A percentile compares a stretch with the other conserved stretches of the same genome.
phyloP scores from a whole-genome alignment of 1,140 invertebrate species.

The Drosophila dunni region DNA sequence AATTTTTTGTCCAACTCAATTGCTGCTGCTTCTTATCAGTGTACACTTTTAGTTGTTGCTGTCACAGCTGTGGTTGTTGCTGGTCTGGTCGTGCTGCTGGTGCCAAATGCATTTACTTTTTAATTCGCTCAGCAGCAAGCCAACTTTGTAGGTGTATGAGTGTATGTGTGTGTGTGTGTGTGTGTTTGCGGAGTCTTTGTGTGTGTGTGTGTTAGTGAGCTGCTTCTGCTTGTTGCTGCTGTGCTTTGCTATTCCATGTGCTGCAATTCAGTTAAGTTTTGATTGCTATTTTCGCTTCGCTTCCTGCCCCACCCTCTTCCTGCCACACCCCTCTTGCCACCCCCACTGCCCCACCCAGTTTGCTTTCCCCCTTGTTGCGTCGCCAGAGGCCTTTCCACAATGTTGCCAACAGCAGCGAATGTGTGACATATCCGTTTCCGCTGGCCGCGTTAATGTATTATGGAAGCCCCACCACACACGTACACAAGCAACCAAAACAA shows the following conservation, averaged over 20 bases:
- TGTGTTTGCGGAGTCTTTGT: not conserved
- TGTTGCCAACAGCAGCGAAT: slow-evolving; percentile 79
- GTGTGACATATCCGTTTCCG: slow-evolving; percentile 81
- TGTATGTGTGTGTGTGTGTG: slow-evolving; percentile 10
- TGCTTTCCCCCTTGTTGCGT: slow-evolving; percentile 3
- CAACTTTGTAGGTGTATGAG: slow-evolving; percentile 42
- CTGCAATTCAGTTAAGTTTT: slow-evolving; percentile 82
- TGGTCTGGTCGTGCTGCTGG: slow-evolving; percentile 7
- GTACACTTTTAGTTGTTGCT: slow-evolving; percentile 3
- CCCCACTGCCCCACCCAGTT: slow-evolving; percentile 60
- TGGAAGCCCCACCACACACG: slow-evolving; percentile 31
- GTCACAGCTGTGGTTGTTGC: slow-evolving; percentile 23
- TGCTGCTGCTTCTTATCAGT: slow-evolving; percentile 16
- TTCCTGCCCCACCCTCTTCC: slow-evolving; percentile 62
- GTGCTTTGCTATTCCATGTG: slow-evolving; percentile 50
- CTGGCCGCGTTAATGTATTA: slow-evolving; percentile 71
- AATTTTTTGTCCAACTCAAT: not conserved
- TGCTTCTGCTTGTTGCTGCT: slow-evolving; percentile 1
- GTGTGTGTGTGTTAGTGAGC: slow-evolving; percentile 1
- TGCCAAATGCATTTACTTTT: slow-evolving; percentile 77
- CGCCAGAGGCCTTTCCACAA: slow-evolving; percentile 44
- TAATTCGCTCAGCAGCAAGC: slow-evolving; percentile 68
- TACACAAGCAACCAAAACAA: slow-evolving; percentile 15
- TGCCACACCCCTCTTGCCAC: not conserved
- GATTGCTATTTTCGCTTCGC: slow-evolving; percentile 82